phyloP scores from a whole-genome alignment of 2,797 vertebrate species.

The Carapus acus region DNA sequence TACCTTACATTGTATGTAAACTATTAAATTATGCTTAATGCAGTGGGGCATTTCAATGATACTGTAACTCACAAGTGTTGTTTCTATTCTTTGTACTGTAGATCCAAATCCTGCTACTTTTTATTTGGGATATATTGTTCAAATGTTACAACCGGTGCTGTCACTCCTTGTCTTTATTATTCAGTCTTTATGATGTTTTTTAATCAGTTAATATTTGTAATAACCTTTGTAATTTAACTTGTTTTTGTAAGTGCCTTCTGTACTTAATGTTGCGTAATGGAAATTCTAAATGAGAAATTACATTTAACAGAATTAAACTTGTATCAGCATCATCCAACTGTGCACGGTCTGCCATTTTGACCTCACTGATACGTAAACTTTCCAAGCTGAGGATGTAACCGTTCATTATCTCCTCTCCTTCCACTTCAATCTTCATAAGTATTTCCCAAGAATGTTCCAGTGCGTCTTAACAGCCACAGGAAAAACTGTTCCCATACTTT shows the following conservation, averaged over 20 bases:
- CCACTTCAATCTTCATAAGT: slow-evolving; percentile 5
- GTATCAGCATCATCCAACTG: slow-evolving; percentile 53
- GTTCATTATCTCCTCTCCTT: slow-evolving; percentile 2
- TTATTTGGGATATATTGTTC: slow-evolving; percentile 75
- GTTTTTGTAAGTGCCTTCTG: slow-evolving; percentile 98
- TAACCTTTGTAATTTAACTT: slow-evolving; percentile 77
- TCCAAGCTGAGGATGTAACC: no score
- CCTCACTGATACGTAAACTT: slow-evolving; percentile 1
- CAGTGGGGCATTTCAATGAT: slow-evolving; percentile 68
- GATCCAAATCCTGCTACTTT: slow-evolving; percentile 71
- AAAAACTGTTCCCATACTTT: slow-evolving; percentile 24
- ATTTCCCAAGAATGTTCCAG: slow-evolving; percentile 17
- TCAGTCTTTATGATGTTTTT: slow-evolving; percentile 45
- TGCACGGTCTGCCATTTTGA: not conserved
- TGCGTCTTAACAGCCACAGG: not conserved
- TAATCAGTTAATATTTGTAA: slow-evolving; percentile 70
- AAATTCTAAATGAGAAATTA: slow-evolving; percentile 64
- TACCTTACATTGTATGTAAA: slow-evolving; percentile 54
- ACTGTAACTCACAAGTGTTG: slow-evolving; percentile 62
- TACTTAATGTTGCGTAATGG: slow-evolving; percentile 77
- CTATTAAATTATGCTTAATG: slow-evolving; percentile 60
- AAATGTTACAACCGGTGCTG: slow-evolving; percentile 73
- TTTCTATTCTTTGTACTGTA: slow-evolving; percentile 72
- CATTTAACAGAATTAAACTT: slow-evolving; percentile 65
- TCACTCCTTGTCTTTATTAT: slow-evolving; percentile 70